phyloP scores from a whole-genome alignment of 92 coral and sea anemone genomes.

The Epizoanthus scotinus region DNA sequence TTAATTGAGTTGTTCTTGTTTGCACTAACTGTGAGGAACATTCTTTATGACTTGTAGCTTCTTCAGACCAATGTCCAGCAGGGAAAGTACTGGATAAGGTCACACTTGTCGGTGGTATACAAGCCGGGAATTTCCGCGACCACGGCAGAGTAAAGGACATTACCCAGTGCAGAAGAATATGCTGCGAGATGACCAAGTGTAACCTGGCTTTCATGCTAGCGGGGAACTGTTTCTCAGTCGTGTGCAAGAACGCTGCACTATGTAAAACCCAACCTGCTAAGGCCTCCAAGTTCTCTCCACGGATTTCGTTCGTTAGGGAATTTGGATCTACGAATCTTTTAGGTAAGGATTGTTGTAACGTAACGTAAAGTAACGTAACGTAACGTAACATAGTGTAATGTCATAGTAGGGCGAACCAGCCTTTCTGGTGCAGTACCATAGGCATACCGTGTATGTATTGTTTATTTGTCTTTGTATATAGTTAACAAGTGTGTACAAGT shows the following conservation, averaged over 20 bases:
- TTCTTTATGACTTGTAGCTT: constrained; percentile 11
- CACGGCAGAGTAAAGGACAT: constrained; percentile 93
- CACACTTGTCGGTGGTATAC: constrained; percentile 87
- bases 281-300: constrained; percentile 82
- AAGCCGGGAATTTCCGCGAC: constrained; percentile 93
- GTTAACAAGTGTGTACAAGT: too few relatives aligned
- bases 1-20: background rate
- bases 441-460: too few relatives aligned
- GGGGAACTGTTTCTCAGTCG: constrained; percentile 94
- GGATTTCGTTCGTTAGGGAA: constrained; percentile 82
- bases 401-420: too few relatives aligned
- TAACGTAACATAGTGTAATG: too few relatives aligned
- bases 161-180: constrained; percentile 83
- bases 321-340: constrained; percentile 67
- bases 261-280: constrained; percentile 89
- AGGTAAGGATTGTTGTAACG: constrained; percentile 39
- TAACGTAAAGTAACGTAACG: too few relatives aligned
- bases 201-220: constrained; percentile 94
- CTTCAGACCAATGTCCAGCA: constrained; percentile 69
- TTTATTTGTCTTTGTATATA: too few relatives aligned
- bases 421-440: too few relatives aligned
- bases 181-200: constrained; percentile 97
- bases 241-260: constrained; percentile 79
- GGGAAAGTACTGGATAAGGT: constrained; percentile 77
- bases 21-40: background rate